phyloP scores from a whole-genome alignment of 2,113 vertebrate genomes.

The Nettapus auritus region DNA sequence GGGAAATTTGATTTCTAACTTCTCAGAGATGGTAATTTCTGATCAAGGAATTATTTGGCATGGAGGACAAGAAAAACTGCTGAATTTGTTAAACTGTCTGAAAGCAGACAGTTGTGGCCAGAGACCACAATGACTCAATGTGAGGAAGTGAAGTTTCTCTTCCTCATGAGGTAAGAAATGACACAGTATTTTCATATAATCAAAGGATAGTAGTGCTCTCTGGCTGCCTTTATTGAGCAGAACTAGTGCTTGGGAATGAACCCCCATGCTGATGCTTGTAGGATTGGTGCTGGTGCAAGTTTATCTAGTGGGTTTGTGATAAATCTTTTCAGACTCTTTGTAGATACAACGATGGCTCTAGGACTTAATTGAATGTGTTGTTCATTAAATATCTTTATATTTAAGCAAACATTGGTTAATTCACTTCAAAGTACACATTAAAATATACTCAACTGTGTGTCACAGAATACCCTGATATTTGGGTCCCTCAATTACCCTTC shows the following conservation, averaged over 20 bases:
- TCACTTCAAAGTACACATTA: neutral
- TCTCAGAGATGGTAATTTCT: neutral
- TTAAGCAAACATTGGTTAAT: neutral
- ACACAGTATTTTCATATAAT: neutral
- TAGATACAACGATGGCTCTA: neutral
- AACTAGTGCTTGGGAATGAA: neutral
- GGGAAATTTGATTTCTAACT: neutral
- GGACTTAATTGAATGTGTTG: neutral
- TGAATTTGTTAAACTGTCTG: neutral
- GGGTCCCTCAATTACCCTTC: neutral
- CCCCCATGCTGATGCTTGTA: neutral
- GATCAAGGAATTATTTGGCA: neutral
- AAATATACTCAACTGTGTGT: neutral
- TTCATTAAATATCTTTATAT: neutral
- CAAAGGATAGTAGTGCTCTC: neutral
- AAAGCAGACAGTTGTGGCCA: neutral
- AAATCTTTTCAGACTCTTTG: neutral
- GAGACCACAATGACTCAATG: neutral
- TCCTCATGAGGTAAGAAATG: neutral
- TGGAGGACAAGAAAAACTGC: neutral
- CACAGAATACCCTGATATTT: neutral
- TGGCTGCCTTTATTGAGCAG: neutral
- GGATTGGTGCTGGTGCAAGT: neutral
- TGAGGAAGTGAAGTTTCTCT: neutral
- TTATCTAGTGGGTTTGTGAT: neutral